Evolutionary conservation across 2,797 vertebrate species (phyloP).

Genomic region (Chlorospingus flavigularis): DNA sequence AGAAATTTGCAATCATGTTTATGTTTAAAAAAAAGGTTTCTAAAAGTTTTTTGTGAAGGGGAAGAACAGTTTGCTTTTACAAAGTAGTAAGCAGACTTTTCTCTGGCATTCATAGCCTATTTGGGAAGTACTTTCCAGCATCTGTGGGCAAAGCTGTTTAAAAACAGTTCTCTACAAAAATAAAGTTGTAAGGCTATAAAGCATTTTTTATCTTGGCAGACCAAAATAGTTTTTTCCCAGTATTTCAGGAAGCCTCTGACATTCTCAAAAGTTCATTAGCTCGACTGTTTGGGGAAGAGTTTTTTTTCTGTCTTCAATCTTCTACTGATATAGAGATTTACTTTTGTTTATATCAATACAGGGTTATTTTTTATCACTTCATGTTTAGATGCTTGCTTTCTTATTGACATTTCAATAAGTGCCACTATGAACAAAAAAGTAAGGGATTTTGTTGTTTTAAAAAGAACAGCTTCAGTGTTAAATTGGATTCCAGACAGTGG

Average conservation of each 20-base stretch:
- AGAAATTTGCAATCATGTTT: background rate
- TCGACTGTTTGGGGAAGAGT: background rate
- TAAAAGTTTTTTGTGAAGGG: background rate
- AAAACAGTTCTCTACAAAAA: slow-evolving; percentile 30
- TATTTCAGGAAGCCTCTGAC: slow-evolving; percentile 30
- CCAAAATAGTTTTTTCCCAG: background rate
- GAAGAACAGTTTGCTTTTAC: background rate
- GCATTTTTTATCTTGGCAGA: slow-evolving; percentile 43
- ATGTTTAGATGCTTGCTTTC: background rate
- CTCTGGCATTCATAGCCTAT: background rate
- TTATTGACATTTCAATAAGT: background rate
- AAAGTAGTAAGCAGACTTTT: background rate
- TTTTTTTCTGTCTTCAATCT: slow-evolving; percentile 13
- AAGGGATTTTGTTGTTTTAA: background rate
- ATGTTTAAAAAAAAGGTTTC: background rate
- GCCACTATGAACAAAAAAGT: background rate
- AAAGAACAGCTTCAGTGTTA: background rate
- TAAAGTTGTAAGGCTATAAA: background rate
- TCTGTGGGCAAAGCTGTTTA: slow-evolving; percentile 1
- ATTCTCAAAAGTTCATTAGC: slow-evolving; percentile 5
- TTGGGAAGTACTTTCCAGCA: slow-evolving; percentile 31
- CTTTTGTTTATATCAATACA: background rate
- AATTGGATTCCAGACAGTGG: background rate
- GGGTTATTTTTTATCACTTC: background rate
- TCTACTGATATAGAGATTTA: background rate